Conservation (phyloP, 2,113 vertebrate genomes). For the Nycticebus coucang region DNA sequence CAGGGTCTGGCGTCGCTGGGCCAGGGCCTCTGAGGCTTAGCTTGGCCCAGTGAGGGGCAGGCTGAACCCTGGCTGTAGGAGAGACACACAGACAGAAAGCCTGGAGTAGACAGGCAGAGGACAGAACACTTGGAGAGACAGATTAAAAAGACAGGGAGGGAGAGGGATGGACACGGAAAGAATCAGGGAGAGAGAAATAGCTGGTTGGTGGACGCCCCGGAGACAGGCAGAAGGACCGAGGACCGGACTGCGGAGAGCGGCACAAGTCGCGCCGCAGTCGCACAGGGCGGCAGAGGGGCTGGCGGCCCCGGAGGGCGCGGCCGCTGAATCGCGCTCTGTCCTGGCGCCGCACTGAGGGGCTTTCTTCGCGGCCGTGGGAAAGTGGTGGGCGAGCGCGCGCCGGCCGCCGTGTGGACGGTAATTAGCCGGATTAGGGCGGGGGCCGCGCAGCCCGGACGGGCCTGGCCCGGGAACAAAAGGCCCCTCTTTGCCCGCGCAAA, state of each 20-base stretch:
- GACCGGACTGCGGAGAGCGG: neutral
- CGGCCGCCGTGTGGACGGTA: slow-evolving; percentile 86
- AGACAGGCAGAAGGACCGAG: neutral
- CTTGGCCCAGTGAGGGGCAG: neutral
- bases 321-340: slow-evolving; percentile 85
- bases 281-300: neutral
- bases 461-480: slow-evolving; percentile 84
- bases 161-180: neutral
- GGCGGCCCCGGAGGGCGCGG: slow-evolving; percentile 38
- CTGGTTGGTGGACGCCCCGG: neutral
- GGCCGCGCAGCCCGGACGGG: slow-evolving; percentile 78
- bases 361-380: slow-evolving; percentile 91
- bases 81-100: neutral
- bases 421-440: slow-evolving; percentile 89
- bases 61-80: neutral
- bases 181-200: neutral
- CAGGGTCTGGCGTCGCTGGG: too few species aligned
- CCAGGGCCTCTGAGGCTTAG: neutral
- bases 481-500: slow-evolving; percentile 81
- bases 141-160: too few species aligned
- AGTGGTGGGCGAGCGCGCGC: slow-evolving; percentile 87
- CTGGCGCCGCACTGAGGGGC: slow-evolving; percentile 85
- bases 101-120: neutral
- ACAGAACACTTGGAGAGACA: neutral
- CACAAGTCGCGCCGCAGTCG: neutral